A percentile compares a stretch with the other conserved stretches of the same genome.
These are phyloP conservation scores for Nesidiocoris tenuis DNA, from an alignment of 2,888 invertebrate species.

Conservation along the genomic window DNA sequence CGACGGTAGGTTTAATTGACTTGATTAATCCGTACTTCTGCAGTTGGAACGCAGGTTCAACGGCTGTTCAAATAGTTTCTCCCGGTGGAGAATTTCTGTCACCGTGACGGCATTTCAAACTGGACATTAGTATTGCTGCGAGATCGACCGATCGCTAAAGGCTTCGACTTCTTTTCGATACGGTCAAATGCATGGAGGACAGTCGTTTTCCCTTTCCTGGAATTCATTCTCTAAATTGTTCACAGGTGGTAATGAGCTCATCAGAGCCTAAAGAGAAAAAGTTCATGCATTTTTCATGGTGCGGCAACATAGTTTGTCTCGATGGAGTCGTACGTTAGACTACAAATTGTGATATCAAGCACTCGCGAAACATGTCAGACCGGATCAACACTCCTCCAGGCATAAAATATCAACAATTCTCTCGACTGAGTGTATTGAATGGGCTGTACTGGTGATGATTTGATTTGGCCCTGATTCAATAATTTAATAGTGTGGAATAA, in stretches of 20 bases:
- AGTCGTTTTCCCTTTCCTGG: not conserved
- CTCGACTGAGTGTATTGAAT: too few species aligned
- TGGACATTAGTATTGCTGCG: constrained; percentile 8
- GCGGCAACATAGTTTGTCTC: not conserved
- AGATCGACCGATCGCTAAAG: not conserved
- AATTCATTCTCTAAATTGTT: not conserved
- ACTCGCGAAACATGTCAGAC: not conserved
- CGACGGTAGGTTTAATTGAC: constrained; percentile 24
- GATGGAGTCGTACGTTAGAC: not conserved
- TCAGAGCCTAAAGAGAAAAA: not conserved
- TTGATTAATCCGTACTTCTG: constrained; percentile 21
- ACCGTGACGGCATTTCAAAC: constrained; percentile 7
- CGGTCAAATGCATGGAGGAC: not conserved
- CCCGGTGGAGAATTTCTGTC: not conserved
- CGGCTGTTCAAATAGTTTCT: constrained; percentile 27
- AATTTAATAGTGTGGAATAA: too few species aligned
- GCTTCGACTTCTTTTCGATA: not conserved
- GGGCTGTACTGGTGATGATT: too few species aligned
- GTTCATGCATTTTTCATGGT: not conserved
- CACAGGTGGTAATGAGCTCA: not conserved
- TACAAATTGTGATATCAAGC: not conserved
- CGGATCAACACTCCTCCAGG: too few species aligned
- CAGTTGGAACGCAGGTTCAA: constrained; percentile 11
- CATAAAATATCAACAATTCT: too few species aligned
- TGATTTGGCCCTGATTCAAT: too few species aligned